Evolutionary conservation across 1,140 invertebrate species (phyloP).

Genomic region (Drosophila truncata): DNA sequence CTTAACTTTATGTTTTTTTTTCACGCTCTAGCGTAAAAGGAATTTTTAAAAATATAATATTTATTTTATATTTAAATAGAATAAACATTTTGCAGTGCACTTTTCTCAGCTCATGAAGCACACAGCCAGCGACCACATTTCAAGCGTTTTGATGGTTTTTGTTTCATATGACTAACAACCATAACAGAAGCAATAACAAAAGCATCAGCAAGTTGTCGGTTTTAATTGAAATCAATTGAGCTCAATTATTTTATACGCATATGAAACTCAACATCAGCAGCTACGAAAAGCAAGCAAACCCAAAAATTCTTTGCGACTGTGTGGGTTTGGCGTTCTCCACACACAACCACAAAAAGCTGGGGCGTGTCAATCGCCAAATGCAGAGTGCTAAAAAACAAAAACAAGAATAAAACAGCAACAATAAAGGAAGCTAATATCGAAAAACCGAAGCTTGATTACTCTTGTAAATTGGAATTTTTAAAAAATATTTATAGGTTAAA

Average conservation of each 20-base stretch:
- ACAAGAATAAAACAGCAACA: neutral
- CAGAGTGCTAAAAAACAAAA: slow-evolving; percentile 36
- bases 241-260: slow-evolving; percentile 82
- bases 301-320: slow-evolving; percentile 34
- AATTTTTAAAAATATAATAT: neutral
- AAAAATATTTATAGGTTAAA: too few relatives aligned
- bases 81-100: slow-evolving; percentile 1
- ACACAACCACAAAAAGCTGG: slow-evolving; percentile 38
- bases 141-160: slow-evolving; percentile 50
- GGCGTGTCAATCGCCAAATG: slow-evolving; percentile 49
- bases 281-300: slow-evolving; percentile 27
- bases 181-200: slow-evolving; percentile 46
- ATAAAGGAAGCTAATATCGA: neutral
- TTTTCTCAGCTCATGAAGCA: slow-evolving; percentile 15
- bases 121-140: slow-evolving; percentile 32
- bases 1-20: neutral
- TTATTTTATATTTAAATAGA: neutral
- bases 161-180: slow-evolving; percentile 57
- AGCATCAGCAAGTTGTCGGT: slow-evolving; percentile 69
- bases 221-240: slow-evolving; percentile 83
- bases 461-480: neutral
- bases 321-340: slow-evolving; percentile 62
- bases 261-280: slow-evolving; percentile 70
- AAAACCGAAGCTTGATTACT: neutral
- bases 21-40: neutral